These are phyloP conservation scores for Panagrolaimus sp. DNA, from an alignment of 1,140 invertebrate genomes.

Conservation along the genomic window DNA sequence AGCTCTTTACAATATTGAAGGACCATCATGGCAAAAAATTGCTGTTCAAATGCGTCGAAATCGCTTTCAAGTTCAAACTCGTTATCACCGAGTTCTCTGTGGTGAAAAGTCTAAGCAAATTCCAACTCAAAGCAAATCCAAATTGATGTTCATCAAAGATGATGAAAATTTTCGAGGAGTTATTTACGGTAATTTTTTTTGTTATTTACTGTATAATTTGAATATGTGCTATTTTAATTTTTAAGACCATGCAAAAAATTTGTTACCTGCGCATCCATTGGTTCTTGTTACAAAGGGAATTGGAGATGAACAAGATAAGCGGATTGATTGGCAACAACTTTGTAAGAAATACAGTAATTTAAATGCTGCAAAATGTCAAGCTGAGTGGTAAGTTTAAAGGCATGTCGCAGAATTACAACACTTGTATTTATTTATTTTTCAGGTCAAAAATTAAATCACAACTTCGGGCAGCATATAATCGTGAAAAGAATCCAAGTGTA, in stretches of 20 bases:
- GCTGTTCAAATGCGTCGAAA: background rate
- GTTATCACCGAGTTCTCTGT: background rate
- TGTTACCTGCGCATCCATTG: background rate
- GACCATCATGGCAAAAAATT: constrained; percentile 4
- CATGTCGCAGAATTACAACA: too few relatives aligned
- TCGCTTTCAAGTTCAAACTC: background rate
- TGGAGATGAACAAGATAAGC: background rate
- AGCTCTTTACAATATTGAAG: background rate
- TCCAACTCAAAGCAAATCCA: background rate
- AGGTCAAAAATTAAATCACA: constrained; percentile 2
- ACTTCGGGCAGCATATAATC: constrained; percentile 12
- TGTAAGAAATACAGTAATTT: background rate
- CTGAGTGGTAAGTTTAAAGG: constrained; percentile 1
- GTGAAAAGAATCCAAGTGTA: constrained; percentile 4
- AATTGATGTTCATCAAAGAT: background rate
- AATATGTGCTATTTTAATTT: background rate
- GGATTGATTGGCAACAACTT: constrained; percentile 2
- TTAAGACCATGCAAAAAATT: background rate
- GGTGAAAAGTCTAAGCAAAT: background rate
- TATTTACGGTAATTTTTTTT: background rate
- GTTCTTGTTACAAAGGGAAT: background rate
- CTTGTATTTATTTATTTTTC: constrained; percentile 1
- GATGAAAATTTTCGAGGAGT: background rate
- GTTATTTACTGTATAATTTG: background rate
- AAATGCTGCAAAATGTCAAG: constrained; percentile 13